Base-by-base conservation (phyloP, 2,888 invertebrate species). In the Ectemnius continuus region DNA sequence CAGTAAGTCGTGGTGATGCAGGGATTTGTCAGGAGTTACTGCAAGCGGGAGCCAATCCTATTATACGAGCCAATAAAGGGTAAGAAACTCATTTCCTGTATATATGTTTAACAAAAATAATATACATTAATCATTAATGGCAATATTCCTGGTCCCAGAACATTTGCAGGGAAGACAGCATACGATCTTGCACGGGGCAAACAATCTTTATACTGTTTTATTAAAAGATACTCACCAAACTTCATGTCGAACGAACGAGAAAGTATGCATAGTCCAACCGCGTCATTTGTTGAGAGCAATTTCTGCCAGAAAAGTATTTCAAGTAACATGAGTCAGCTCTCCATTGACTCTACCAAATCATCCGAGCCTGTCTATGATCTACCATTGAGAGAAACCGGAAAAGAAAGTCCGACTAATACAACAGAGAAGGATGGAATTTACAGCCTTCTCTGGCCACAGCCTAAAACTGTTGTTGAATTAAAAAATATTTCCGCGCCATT, bases 401-500 rank as follows among this genome's bases (percentile, higher is more conserved):
- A 76, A 26, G 85, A 87, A 20, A 90, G 88, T 76, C 88, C 89
- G n/a, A 79, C 79, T 4, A 84, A 85, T 73, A 84, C 76, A 67
- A 28, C 69, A 8, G 85, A 87, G 3, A 89, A 85, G 80, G 82
- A 84, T 23, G 82, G 87, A 4, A 79, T 90, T 75, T 90, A 88
- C 76, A 86, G 80, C 72, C 78, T 90, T 13, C 82, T 94, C 56
- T 94, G 94, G 94, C 94, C 94, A 2, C 93, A 92, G 76, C 94
- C 94, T 0, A 93, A 93, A 84, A 91, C 91, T 67, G 91, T 94
- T 36, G 86, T 92, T 13, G 92, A 93, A 82, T 88, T 92, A 11
- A 91, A 91, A 61, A 92, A 87, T 75, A 79, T 92, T 14, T 88
- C 88, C 0, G 86, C 91, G 4, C 91, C 92, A 23, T 92, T 92